Percentiles rank a stretch among this genome's conserved stretches.
These are phyloP conservation scores for Percina caprodes DNA, from an alignment of 2,113 vertebrate genomes.

Conservation along the genomic window DNA sequence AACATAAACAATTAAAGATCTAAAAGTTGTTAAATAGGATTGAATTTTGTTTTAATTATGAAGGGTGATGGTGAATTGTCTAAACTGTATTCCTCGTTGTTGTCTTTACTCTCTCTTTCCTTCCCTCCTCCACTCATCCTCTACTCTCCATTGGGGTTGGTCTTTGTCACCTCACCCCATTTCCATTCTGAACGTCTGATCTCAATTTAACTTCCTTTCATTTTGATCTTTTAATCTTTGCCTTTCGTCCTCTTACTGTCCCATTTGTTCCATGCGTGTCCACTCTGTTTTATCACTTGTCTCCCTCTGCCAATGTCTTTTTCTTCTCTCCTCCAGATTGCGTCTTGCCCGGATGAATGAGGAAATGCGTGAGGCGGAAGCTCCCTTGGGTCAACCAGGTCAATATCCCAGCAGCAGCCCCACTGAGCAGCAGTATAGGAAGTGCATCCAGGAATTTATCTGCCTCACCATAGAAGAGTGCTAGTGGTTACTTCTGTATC, in stretches of 20 bases:
- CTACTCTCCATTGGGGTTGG: neutral
- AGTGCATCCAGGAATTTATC: conserved; percentile 98
- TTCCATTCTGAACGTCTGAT: neutral
- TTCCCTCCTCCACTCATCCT: neutral
- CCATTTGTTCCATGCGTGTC: neutral
- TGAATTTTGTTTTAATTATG: neutral
- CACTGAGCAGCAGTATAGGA: conserved; percentile 97
- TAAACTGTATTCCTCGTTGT: neutral
- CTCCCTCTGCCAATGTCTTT: neutral
- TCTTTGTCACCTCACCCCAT: conserved; percentile 6
- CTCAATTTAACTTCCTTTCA: neutral
- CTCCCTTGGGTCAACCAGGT: conserved; percentile 97
- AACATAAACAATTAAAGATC: neutral
- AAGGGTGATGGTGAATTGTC: neutral
- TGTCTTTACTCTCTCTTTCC: conserved; percentile 3
- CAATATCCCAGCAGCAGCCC: conserved; percentile 95
- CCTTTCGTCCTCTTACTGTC: neutral
- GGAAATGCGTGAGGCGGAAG: conserved; percentile 98
- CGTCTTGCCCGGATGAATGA: conserved; percentile 98
- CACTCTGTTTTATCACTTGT: neutral
- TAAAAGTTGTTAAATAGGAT: neutral
- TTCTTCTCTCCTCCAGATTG: conserved; percentile 82
- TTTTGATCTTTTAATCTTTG: neutral
- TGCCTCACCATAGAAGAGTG: conserved; percentile 88
- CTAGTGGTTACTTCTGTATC: conserved; percentile 67